A percentile compares a stretch with the other conserved stretches of the same genome.
Evolutionary conservation across 2,888 invertebrate genomes (phyloP).

Genomic region (Cerastoderma edule): DNA sequence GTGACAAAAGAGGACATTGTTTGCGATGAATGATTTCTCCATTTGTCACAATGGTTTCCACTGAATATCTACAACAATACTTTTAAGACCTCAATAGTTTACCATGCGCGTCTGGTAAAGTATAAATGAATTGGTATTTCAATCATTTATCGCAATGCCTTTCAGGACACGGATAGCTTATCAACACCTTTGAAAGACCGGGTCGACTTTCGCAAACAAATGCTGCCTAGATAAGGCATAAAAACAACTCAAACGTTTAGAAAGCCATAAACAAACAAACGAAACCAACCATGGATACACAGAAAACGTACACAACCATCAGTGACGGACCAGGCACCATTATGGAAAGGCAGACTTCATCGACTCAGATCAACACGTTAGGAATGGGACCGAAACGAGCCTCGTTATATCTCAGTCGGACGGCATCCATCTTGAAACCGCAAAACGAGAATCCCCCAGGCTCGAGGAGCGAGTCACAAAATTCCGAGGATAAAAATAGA

Average conservation of each 20-base stretch:
- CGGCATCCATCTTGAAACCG: conserved; percentile 38
- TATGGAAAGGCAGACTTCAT: conserved; percentile 30
- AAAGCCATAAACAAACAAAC: neutral
- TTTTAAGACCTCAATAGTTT: no score
- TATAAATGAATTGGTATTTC: no score
- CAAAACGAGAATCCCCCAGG: neutral
- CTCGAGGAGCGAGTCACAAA: neutral
- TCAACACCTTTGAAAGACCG: no score
- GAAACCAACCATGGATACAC: neutral
- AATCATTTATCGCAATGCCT: no score
- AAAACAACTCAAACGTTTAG: neutral
- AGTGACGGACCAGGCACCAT: neutral
- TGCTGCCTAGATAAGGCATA: no score
- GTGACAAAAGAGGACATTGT: no score
- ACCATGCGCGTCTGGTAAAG: no score
- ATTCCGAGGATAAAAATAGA: neutral
- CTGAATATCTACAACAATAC: no score
- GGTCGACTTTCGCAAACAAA: no score
- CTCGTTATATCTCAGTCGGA: conserved; percentile 65
- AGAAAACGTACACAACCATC: neutral
- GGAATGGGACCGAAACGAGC: conserved; percentile 60
- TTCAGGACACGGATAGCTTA: no score
- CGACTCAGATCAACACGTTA: conserved; percentile 38
- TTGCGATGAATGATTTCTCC: no score
- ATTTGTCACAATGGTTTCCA: no score